Base-by-base conservation (phyloP, 2,113 vertebrate genomes). In the Andinoacara biseriatus region DNA sequence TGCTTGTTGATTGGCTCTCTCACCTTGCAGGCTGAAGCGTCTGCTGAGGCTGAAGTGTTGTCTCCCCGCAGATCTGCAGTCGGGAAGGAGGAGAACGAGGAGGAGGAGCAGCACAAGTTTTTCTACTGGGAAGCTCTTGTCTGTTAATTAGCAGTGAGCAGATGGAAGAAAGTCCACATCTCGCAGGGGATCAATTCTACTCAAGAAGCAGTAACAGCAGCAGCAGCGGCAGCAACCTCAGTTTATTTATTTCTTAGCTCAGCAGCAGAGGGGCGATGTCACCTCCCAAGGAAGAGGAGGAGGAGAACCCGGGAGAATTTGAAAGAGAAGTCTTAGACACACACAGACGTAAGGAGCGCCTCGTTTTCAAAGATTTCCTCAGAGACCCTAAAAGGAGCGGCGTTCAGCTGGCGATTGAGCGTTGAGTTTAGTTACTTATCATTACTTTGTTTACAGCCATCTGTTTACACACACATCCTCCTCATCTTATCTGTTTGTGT, bases 91-190 rank as follows among this genome's bases (percentile, higher is more conserved):
- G 84, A 87, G 78, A 82, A 80, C 1, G 49, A 81, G 56, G 78
- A 83, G 38, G 85, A 86, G 61, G 80, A 84, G 74, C 46, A 52
- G 85, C 84, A 76, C 77, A 62, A 74, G 83, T 67, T 85, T 57
- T 80, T 91, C 91, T 92, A 84, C 65, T 77, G 92, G 90, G 93
- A 92, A 81, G 61, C 90, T 86, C 87, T 88, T 87, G 92, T 92
- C 92, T 94, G 93, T 94, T 95, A 95, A 95, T 95, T 95, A 95
- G 94, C 79, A 69, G 74, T 10, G 84, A 94, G 90, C 95, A 95
- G 94, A 95, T 95, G 94, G 94, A 94, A 92, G 88, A 88, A 85
- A 92, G 88, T 91, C 90, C 90, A 85, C 85, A 84, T 90, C 83
- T 94, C 89, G 43, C 91, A 79, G 82, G 92, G 93, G 94, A 95